Conservation (phyloP, 1,140 invertebrate genomes). For the Solenopsis invicta region DNA sequence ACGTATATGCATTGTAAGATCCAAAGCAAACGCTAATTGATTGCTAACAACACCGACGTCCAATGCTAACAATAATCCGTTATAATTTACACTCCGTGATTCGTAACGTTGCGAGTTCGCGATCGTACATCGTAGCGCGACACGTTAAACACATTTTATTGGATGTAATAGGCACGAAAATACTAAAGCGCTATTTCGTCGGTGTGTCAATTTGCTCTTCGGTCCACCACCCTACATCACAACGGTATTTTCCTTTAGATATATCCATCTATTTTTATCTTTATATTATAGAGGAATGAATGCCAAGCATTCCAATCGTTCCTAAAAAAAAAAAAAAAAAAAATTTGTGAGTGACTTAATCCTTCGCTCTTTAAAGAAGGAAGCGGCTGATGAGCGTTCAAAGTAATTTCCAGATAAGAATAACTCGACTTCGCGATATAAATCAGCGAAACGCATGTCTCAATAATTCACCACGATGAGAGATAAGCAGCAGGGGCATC, state of each 20-base stretch:
- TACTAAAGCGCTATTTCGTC: not conserved
- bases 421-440: not conserved
- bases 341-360: not conserved
- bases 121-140: not conserved
- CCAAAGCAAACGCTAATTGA: conserved; percentile 11
- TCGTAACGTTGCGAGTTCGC: not conserved
- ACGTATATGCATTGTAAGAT: not conserved
- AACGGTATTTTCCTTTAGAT: not conserved
- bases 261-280: not conserved
- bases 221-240: not conserved
- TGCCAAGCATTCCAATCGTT: not conserved
- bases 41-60: conserved; percentile 15
- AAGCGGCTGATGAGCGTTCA: not conserved
- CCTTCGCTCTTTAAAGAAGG: not conserved
- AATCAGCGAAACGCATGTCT: not conserved
- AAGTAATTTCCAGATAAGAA: not conserved
- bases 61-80: conserved; percentile 2
- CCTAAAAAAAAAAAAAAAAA: too few species aligned
- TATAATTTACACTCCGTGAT: conserved; percentile 23
- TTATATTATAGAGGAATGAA: not conserved
- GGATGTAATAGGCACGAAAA: conserved; percentile 8
- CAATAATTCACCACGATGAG: not conserved
- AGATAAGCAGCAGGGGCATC: not conserved
- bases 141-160: conserved; percentile 32
- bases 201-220: conserved; percentile 3